Conservation (phyloP, 2,888 invertebrate genomes). For the Pandemis heparana region DNA sequence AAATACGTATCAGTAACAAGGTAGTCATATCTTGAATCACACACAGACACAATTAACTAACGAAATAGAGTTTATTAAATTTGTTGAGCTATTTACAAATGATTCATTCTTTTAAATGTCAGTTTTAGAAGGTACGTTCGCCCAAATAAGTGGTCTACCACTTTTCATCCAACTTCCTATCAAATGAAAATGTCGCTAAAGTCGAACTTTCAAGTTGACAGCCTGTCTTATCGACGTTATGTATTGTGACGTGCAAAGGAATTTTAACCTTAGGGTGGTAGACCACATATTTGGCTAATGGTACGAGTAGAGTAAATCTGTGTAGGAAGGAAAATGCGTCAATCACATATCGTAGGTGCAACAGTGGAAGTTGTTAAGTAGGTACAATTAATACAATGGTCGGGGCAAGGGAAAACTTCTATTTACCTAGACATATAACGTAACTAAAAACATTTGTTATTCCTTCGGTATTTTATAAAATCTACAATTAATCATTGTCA, state of each 20-base stretch:
- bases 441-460: background rate
- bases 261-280: too few relatives aligned
- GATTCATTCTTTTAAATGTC: constrained; percentile 52
- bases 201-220: too few relatives aligned
- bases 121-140: constrained; percentile 48
- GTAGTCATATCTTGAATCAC: background rate
- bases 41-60: background rate
- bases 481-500: too few relatives aligned
- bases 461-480: too few relatives aligned
- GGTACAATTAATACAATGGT: too few relatives aligned
- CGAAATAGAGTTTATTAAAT: background rate
- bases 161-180: too few relatives aligned
- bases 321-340: constrained; percentile 57
- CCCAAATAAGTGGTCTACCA: too few relatives aligned
- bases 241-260: too few relatives aligned
- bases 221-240: too few relatives aligned
- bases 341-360: constrained; percentile 44
- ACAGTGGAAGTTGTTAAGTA: too few relatives aligned
- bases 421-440: background rate
- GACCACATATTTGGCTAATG: too few relatives aligned
- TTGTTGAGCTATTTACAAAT: constrained; percentile 13
- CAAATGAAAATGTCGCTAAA: too few relatives aligned
- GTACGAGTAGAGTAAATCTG: constrained; percentile 55
- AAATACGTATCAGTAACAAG: background rate
- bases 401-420: background rate